These are phyloP conservation scores for Lethenteron reissneri DNA, from an alignment of 2,113 vertebrate genomes.

Conservation along the genomic window DNA sequence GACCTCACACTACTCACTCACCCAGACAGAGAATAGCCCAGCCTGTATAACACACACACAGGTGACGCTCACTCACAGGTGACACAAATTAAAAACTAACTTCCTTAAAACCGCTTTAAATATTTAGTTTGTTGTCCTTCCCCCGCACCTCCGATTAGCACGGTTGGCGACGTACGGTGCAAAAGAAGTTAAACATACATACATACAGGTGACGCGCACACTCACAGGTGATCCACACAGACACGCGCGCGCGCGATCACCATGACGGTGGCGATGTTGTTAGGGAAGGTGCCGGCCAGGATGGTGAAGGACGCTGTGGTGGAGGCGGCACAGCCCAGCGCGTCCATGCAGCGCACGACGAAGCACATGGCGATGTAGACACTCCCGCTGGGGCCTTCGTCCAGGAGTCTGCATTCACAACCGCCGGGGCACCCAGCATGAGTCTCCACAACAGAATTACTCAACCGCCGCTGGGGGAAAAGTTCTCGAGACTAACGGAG, in stretches of 20 bases:
- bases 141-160: too few species aligned
- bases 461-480: neutral
- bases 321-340: slow-evolving; percentile 48
- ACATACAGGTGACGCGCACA: slow-evolving; percentile 12
- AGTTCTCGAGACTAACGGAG: neutral
- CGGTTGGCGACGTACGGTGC: too few species aligned
- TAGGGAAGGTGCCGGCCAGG: slow-evolving; percentile 53
- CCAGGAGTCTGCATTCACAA: slow-evolving; percentile 33
- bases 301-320: slow-evolving; percentile 55
- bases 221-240: slow-evolving; percentile 13
- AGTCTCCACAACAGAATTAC: neutral
- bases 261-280: slow-evolving; percentile 67
- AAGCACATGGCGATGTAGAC: slow-evolving; percentile 55
- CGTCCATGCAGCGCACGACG: slow-evolving; percentile 50
- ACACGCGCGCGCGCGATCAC: slow-evolving; percentile 27
- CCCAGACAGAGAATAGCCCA: too few species aligned
- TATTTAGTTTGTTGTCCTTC: too few species aligned
- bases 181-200: slow-evolving; percentile 3
- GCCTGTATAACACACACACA: too few species aligned
- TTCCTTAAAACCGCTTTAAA: neutral
- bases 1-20: too few species aligned
- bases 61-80: too few species aligned
- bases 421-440: too few species aligned
- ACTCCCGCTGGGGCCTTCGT: slow-evolving; percentile 31
- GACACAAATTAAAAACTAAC: neutral